phyloP scores from a whole-genome alignment of 1,140 invertebrate genomes.

The Acromyrmex heyeri region DNA sequence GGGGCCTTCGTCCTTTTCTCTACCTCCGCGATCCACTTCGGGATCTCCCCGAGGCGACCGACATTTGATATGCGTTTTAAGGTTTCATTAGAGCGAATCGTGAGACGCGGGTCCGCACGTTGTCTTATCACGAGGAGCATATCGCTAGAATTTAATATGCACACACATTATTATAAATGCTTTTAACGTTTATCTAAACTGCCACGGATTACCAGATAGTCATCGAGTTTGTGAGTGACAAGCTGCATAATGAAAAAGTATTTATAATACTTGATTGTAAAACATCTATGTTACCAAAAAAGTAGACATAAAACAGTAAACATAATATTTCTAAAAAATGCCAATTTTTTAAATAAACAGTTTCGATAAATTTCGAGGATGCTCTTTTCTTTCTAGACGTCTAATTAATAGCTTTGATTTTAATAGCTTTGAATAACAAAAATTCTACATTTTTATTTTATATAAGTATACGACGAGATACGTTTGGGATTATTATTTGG shows the following conservation, averaged over 20 bases:
- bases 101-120: constrained; percentile 22
- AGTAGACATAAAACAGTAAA: not conserved
- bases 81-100: constrained; percentile 8
- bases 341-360: not conserved
- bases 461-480: not conserved
- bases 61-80: constrained; percentile 40
- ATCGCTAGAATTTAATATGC: not conserved
- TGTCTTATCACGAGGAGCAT: constrained; percentile 7
- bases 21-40: constrained; percentile 40
- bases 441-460: not conserved
- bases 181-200: not conserved
- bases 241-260: not conserved
- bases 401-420: not conserved
- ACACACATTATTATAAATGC: not conserved
- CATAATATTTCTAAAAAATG: not conserved
- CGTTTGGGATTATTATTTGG: not conserved
- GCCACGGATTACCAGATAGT: not conserved
- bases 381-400: not conserved
- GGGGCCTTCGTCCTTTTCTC: constrained; percentile 55
- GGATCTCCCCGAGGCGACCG: constrained; percentile 24
- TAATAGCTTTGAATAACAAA: not conserved
- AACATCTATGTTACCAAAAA: not conserved
- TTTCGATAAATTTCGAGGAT: not conserved
- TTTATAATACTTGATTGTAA: not conserved
- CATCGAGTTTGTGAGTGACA: not conserved